Percentiles rank a stretch among this genome's conserved stretches.
Conservation (phyloP, 2,113 vertebrate species). For the Centropus bengalensis region DNA sequence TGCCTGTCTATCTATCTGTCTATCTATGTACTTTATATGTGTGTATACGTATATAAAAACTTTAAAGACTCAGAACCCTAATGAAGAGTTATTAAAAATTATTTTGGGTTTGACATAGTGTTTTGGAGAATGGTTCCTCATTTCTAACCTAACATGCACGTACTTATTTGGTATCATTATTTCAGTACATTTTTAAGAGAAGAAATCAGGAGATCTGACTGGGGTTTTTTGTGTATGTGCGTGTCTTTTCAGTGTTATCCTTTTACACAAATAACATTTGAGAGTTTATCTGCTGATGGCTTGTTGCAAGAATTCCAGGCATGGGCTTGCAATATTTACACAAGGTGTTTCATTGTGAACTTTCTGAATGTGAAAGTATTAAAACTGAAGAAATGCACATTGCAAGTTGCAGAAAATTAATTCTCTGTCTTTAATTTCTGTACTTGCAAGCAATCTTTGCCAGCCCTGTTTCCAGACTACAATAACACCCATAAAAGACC, state of each 20-base stretch:
- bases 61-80: not conserved
- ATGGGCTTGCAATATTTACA: slow-evolving; percentile 38
- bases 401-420: slow-evolving; percentile 28
- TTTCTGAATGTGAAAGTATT: not conserved
- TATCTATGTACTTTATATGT: not conserved
- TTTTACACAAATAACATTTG: not conserved
- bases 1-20: not conserved
- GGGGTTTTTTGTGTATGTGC: not conserved
- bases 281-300: slow-evolving; percentile 56
- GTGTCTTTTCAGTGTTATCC: not conserved
- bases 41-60: not conserved
- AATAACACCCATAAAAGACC: not conserved
- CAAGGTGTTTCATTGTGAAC: slow-evolving; percentile 66
- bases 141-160: not conserved
- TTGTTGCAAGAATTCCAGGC: slow-evolving; percentile 57
- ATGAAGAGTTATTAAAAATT: not conserved
- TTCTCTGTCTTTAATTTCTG: slow-evolving; percentile 43
- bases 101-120: not conserved
- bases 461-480: slow-evolving; percentile 9
- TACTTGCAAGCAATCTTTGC: slow-evolving; percentile 46
- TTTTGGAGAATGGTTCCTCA: not conserved
- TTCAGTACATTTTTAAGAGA: not conserved
- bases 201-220: not conserved
- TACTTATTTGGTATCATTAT: not conserved
- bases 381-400: slow-evolving; percentile 4